Percentiles rank a stretch among this genome's conserved stretches.
These are phyloP conservation scores for Xenus cinereus DNA, from an alignment of 2,113 vertebrate species.

Conservation along the genomic window DNA sequence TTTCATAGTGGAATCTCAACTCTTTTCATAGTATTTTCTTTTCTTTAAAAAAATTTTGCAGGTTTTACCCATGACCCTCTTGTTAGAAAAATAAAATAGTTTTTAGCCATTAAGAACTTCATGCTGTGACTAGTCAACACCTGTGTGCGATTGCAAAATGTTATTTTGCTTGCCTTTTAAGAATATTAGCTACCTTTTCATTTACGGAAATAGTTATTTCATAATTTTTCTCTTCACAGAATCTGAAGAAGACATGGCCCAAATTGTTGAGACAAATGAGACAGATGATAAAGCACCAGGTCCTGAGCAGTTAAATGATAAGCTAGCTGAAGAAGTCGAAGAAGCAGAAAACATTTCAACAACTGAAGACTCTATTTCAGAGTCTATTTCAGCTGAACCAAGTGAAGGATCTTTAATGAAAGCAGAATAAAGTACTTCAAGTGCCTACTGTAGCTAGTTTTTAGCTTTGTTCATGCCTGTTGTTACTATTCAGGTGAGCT, in stretches of 20 bases:
- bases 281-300: slow-evolving; percentile 33
- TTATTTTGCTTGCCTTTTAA: neutral
- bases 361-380: slow-evolving; percentile 17
- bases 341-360: slow-evolving; percentile 48
- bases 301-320: slow-evolving; percentile 53
- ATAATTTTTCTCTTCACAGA: slow-evolving; percentile 51
- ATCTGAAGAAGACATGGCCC: slow-evolving; percentile 49
- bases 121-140: neutral
- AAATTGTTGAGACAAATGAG: slow-evolving; percentile 24
- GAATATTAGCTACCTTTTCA: neutral
- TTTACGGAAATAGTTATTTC: slow-evolving; percentile 12
- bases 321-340: slow-evolving; percentile 44
- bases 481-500: slow-evolving; percentile 72
- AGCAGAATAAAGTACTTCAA: slow-evolving; percentile 81
- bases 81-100: neutral
- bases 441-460: slow-evolving; percentile 76
- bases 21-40: neutral
- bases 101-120: neutral
- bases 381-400: slow-evolving; percentile 70
- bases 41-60: neutral
- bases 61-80: neutral
- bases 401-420: slow-evolving; percentile 81
- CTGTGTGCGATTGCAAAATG: neutral
- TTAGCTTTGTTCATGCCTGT: slow-evolving; percentile 74
- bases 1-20: neutral